Base-by-base conservation (phyloP, 2,113 vertebrate genomes). In the Amphiprion ocellaris region DNA sequence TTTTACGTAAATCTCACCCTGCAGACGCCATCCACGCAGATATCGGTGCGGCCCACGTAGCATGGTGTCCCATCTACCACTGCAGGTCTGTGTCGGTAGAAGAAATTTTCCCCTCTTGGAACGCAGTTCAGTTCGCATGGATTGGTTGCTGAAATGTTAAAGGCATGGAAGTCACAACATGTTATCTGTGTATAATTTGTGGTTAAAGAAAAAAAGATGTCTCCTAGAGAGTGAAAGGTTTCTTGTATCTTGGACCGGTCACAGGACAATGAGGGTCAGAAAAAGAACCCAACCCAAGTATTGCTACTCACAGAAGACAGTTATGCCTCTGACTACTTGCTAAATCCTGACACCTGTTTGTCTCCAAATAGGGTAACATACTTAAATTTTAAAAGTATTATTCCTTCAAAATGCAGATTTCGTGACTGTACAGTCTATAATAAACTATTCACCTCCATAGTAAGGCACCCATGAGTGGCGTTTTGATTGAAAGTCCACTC, bases 71-170 rank as follows among this genome's bases (percentile, higher is more conserved):
- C 98, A 5, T 99, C 98, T 15, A 93, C 81, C 68, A 99, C 97
- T 0, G 95, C 74, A 53, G 92, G 93, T 69, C 92, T 93, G 85
- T 98, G 97, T 53, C 92, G 93, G 77, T 96, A 98, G 92, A 95
- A 97, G 90, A 98, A 97, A 89, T 92, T 97, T 87, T 97, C 93
- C 87, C 97, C 97, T 67, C 95, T 96, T 50, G 98, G 97, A 68
- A 97, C 96, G 84, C 98, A 99, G 92, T 96, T 97, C 89, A 99
- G 90, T 82, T 97, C 96, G 82, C 98, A 99, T 33, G 96, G 96
- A 85, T 96, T 97, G 10, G 93, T 79, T 1, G 95, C 97, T 86
- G 2, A 0, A 69, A 39, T 5, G 30, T 55, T 17, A 47, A 52
- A 19, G 44, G 8, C 2, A 15, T 19, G 37, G 1, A 12, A 24